Evolutionary conservation across 2,797 vertebrate species (phyloP), one percentile per base, ranked within the genome.

Genomic region (Triplophysa yarkandensis): DNA sequence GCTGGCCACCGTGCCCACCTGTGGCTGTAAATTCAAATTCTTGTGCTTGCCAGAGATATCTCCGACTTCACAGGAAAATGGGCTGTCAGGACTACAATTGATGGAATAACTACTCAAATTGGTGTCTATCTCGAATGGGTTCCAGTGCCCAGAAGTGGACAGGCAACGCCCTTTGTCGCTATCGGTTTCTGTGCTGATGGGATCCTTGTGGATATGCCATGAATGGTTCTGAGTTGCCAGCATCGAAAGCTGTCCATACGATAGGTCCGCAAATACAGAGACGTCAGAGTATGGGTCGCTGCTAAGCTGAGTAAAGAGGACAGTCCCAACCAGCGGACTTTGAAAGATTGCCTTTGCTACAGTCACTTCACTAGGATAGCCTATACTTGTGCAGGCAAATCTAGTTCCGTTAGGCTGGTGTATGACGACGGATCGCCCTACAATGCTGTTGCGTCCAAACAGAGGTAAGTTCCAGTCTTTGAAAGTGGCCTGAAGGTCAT

Each of bases 381-480:
- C 64, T 16, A 95, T 92, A 79, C 84, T 88, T 61, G 88, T 80
- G 43, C 94, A 95, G 28, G 73, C 86, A 81, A 85, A 88, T 54
- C 90, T 85, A 0, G 72, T 1, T 5, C 86, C 84, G 5, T 83
- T 30, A 4, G 48, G 34, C 36, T 48, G 36, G 64, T 92, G 92
- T 61, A 94, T 86, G 14, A 94, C 92, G 3, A 94, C 76, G 7
- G 94, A 94, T 8, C 92, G 92, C 19, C 93, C 93, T 1, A 93
- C 86, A 3, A 95, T 92, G 81, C 93, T 94, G 80, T 94, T 93
- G 4, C 0, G 60, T 50, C 93, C 93, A 82, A 92, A 95, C 1
- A 95, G 85, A 50, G 94, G 93, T 5, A 95, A 86, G 72, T 88
- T 92, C 84, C 86, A 93, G 83, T 95, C 94, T 0, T 0, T 68